These are phyloP conservation scores for Sinocyclocheilus anshuiensis DNA, from an alignment of 2,113 vertebrate genomes.

Conservation along the genomic window DNA sequence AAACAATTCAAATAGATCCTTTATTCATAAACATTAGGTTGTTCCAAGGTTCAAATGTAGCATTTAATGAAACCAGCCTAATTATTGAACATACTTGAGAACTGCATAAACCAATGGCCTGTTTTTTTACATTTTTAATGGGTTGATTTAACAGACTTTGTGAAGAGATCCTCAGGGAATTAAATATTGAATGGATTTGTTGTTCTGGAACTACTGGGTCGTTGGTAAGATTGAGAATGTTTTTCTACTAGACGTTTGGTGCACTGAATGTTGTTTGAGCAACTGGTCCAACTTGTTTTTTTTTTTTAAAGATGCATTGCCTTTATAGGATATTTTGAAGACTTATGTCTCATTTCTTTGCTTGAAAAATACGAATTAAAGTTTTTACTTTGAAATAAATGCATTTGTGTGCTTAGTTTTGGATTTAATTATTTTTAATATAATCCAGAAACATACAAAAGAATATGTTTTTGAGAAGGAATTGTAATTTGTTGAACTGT, in stretches of 20 bases:
- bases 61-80: background rate
- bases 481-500: background rate
- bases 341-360: background rate
- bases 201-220: background rate
- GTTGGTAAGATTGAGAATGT: background rate
- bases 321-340: background rate
- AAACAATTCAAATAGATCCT: background rate
- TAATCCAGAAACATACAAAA: background rate
- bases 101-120: background rate
- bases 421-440: background rate
- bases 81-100: conserved; percentile 11
- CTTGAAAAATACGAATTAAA: conserved; percentile 15
- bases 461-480: background rate
- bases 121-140: background rate
- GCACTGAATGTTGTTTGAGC: conserved; percentile 18
- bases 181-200: background rate
- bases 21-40: background rate
- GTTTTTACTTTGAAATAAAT: conserved; percentile 35
- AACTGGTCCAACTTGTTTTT: background rate
- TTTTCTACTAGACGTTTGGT: background rate
- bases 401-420: background rate
- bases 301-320: conserved; percentile 22
- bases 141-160: background rate
- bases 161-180: conserved; percentile 29
- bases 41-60: background rate